Percentiles rank a stretch among this genome's conserved stretches.
phyloP scores from a whole-genome alignment of 2,888 invertebrate species.

The Meiosimyza decipiens region DNA sequence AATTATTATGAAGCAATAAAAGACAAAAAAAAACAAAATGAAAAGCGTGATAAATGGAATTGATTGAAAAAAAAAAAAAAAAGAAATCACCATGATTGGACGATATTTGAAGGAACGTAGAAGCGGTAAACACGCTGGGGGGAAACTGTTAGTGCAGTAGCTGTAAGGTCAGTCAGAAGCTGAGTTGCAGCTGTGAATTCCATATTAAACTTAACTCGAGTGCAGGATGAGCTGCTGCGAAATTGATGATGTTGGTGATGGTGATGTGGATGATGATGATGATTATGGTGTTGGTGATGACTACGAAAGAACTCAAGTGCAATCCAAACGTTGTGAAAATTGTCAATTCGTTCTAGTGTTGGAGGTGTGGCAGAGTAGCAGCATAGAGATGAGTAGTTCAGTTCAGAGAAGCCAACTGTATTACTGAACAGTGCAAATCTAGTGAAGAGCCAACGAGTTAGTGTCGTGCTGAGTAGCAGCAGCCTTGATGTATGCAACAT shows the following conservation, averaged over 20 bases:
- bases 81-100: background rate
- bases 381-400: background rate
- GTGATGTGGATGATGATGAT: conserved; percentile 30
- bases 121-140: background rate
- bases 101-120: background rate
- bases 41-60: conserved; percentile 2
- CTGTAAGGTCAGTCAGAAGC: background rate
- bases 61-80: conserved; percentile 3
- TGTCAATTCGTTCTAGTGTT: conserved; percentile 11
- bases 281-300: conserved; percentile 22
- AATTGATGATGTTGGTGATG: conserved; percentile 10
- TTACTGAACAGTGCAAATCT: conserved; percentile 4
- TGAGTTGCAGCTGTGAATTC: background rate
- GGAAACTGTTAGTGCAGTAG: background rate
- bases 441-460: background rate
- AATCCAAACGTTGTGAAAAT: conserved; percentile 23
- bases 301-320: conserved; percentile 27
- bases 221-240: conserved; percentile 15
- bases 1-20: conserved; percentile 18
- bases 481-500: too few species aligned
- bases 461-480: too few species aligned
- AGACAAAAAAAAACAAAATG: background rate
- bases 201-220: conserved; percentile 5
- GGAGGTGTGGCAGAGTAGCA: background rate
- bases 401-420: background rate